Evolutionary conservation across 2,113 vertebrate genomes (phyloP).

Genomic region (Pica pica): DNA sequence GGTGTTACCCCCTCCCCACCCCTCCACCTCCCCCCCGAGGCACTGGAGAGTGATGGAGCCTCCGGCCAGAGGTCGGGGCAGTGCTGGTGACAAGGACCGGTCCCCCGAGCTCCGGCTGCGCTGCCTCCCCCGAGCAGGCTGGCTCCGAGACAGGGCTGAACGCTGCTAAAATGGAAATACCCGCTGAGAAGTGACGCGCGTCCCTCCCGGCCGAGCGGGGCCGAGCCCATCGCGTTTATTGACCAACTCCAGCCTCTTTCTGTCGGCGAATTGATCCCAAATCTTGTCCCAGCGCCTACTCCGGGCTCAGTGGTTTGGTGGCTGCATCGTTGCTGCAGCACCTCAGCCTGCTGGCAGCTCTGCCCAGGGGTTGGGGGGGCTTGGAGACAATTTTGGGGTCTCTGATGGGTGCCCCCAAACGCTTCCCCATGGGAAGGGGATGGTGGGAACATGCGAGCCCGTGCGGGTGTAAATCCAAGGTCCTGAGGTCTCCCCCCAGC

Average conservation of each 20-base stretch:
- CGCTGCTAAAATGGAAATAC: slow-evolving; percentile 11
- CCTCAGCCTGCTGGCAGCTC: not conserved
- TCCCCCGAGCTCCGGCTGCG: not conserved
- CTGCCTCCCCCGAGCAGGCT: not conserved
- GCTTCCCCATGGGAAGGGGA: accelerated
- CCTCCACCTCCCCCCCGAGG: accelerated
- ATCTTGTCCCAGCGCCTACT: accelerated
- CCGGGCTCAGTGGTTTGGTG: accelerated
- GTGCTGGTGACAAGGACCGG: not conserved
- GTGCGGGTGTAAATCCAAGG: accelerated
- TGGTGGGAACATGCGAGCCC: accelerated
- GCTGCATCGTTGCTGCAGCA: not conserved
- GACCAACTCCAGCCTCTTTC: not conserved
- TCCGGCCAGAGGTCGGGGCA: not conserved
- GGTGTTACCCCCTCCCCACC: not conserved
- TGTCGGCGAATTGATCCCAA: not conserved
- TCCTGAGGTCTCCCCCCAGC: not conserved
- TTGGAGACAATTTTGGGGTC: not conserved
- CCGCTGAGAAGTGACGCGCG: not conserved
- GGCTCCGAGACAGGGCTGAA: not conserved
- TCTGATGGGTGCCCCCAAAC: not conserved
- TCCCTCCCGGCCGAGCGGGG: not conserved
- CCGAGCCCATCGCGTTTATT: not conserved
- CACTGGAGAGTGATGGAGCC: not conserved
- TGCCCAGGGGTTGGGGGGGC: accelerated